Percentiles rank a stretch among this genome's conserved stretches.
phyloP scores from a whole-genome alignment of 2,797 vertebrate species.

The Schizothorax lantsangensis region DNA sequence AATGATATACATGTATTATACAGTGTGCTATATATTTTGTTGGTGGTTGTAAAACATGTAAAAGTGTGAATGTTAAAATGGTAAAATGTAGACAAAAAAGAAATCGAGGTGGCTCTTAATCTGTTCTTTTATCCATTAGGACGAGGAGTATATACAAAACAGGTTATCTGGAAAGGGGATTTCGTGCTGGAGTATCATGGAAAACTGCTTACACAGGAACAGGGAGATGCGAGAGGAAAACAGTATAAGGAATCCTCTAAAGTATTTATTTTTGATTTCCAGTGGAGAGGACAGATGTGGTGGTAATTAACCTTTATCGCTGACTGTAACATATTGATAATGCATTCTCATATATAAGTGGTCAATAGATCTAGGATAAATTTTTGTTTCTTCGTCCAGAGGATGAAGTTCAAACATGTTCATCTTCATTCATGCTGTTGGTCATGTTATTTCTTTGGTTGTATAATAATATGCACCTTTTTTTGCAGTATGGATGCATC shows the following conservation, averaged over 20 bases:
- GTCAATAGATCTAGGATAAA: background rate
- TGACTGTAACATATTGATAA: background rate
- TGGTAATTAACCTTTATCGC: background rate
- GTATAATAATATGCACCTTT: background rate
- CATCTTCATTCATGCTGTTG: background rate
- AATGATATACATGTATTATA: no score
- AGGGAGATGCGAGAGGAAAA: background rate
- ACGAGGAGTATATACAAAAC: background rate
- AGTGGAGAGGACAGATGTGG: background rate
- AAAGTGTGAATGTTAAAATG: no score
- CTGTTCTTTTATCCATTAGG: background rate
- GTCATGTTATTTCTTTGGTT: background rate
- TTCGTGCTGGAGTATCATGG: background rate
- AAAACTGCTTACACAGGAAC: background rate
- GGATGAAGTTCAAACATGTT: no score
- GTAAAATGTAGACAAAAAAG: no score
- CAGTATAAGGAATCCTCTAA: background rate
- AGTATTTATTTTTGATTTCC: background rate
- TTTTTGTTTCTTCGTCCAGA: background rate
- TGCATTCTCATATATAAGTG: background rate
- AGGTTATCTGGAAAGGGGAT: background rate
- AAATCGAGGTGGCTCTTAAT: no score
- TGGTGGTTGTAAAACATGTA: no score
- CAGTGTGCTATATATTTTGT: no score
- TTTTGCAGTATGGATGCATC: background rate